Evolutionary conservation across 1,140 invertebrate genomes (phyloP), one percentile per base, ranked within the genome.

Genomic region (Dinothrombium tinctorium): DNA sequence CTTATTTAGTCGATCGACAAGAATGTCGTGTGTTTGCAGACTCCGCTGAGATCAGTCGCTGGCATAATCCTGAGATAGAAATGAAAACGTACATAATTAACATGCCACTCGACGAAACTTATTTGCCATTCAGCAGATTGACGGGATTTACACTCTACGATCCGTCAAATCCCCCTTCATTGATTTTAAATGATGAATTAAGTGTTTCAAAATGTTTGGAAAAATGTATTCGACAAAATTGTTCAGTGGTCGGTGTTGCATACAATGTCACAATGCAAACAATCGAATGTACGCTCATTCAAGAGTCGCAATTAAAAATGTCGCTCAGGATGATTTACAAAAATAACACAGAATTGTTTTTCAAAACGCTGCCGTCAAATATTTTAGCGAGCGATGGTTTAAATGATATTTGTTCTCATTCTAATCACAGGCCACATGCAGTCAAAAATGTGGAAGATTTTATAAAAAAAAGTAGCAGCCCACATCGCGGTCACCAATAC

Each of bases 31-130:
- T 36, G 9, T 36, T 36, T 22, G 20, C 33, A 15, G 33, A 36
- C 23, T 12, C 33, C 4, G 33, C 33, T 21, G 23, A 36, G 33
- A 7, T 36, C 23, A 22, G 17, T 2, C 4, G 7, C 5, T 36
- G 33, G 33, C 20, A 36, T 12, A 36, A 36, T 36, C 33, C 33
- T 12, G 20, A 36, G 8, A 36, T 36, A 22, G 17, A 21, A n/a
- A 22, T 22, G 0, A 36, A 15, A 7, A 15, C 17, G 2, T 36
- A n/a, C 8, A 9, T 36, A 9, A 17, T 36, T 12, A 36, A 36
- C n/a, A 15, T 36, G 12, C 33, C 33, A 9, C 5, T 12, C 23
- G 33, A 36, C 14, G 12, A 9, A 8, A 20, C 12, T 22, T 36
- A 36, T 36, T n/a, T 36, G 2, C 19, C 33, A 4, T 36, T 15